phyloP scores from a whole-genome alignment of 2,797 vertebrate genomes.

The Silurus lanzhouensis region DNA sequence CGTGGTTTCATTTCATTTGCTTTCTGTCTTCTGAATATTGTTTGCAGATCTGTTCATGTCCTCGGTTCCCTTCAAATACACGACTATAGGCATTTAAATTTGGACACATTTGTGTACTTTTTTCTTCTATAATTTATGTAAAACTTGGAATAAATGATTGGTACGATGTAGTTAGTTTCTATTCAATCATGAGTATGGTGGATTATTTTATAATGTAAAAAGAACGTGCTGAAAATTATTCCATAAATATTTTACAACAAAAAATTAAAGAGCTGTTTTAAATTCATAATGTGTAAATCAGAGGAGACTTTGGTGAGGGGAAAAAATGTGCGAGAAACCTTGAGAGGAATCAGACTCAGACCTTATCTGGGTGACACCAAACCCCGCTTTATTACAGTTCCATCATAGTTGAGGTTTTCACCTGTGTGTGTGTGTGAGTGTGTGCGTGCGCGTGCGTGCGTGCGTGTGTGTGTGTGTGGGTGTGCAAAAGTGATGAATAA shows the following conservation, averaged over 20 bases:
- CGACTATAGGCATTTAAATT: conserved; percentile 51
- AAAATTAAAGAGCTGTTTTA: too few species aligned
- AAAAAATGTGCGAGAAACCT: too few species aligned
- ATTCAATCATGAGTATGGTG: conserved; percentile 56
- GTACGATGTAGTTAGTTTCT: conserved; percentile 72
- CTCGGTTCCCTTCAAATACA: conserved; percentile 48
- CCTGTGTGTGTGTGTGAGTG: too few species aligned
- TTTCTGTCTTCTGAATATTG: conserved; percentile 29
- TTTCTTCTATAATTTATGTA: conserved; percentile 75
- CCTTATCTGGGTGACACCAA: too few species aligned
- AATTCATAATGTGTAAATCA: too few species aligned
- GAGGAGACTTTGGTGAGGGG: too few species aligned
- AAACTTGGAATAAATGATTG: conserved; percentile 77
- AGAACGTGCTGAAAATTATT: too few species aligned
- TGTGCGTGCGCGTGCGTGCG: too few species aligned
- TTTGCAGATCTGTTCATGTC: conserved; percentile 47
- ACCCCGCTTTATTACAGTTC: too few species aligned
- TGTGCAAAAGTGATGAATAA: conserved; percentile 27
- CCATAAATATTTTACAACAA: too few species aligned
- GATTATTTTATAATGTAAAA: not conserved
- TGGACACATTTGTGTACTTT: conserved; percentile 69
- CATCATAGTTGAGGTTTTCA: too few species aligned
- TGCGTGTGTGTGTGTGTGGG: not conserved
- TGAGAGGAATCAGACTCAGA: too few species aligned
- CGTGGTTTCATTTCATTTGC: conserved; percentile 56